Evolutionary conservation across 2,113 vertebrate species (phyloP), one percentile per base, ranked within the genome.

Genomic region (Capreolus pygargus): DNA sequence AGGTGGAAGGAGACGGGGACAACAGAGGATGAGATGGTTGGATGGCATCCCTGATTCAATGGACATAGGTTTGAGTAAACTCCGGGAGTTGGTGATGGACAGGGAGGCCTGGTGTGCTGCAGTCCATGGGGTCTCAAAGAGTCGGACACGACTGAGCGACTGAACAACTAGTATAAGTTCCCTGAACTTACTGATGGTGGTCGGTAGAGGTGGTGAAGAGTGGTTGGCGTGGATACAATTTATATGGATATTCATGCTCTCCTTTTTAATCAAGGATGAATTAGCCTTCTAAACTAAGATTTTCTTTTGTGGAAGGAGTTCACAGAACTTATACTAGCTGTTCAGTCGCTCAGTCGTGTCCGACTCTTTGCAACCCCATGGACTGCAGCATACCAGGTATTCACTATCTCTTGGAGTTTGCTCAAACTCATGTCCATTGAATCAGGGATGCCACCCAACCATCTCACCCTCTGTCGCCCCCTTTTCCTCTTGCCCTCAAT

Each of bases 291-390:
- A 85, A 91, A 90, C 7, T 7, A 91, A 67, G 52, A 52, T 91
- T 58, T 89, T 96, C 84, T 94, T 92, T 92, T 92, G 14, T 89
- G 33, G 55, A 86, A 54, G n/a, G 57, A 89, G 25, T 84, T 81
- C 54, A 92, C 21, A 39, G 16, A 86, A 60, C 25, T 76, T 91
- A 70, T 14, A 39, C 5, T 23, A 82, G 54, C 39, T 76, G 70
- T 76, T 74, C 39, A 76, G 36, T 76, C 0, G 1, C 23, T 43
- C 36, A 76, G 36, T 76, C 12, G 0, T 27, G 70, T 43, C 70
- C 1, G 3, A 76, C 11, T 76, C 70, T 76, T 76, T 43, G 70
- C 36, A 43, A 74, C 70, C 70, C 36, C 21, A 25, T 25, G 36
- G 6, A 43, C 6, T 76, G 36, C 6, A 76, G 21, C 23, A 7